phyloP scores from a whole-genome alignment of 1,140 invertebrate genomes.

The Bombus waltoni region DNA sequence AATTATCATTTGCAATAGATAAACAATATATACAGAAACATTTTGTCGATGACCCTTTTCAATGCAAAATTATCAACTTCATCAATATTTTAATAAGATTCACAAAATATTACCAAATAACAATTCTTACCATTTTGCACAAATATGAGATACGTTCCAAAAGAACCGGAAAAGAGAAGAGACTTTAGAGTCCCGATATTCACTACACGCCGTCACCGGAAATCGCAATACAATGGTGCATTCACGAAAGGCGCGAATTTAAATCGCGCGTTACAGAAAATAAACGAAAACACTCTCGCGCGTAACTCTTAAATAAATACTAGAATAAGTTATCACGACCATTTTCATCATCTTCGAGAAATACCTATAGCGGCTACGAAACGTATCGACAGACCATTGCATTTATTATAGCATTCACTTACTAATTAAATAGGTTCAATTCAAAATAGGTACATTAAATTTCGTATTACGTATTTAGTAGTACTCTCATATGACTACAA shows the following conservation, averaged over 20 bases:
- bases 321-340: background rate
- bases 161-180: constrained; percentile 48
- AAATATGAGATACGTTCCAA: background rate
- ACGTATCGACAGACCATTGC: too few species aligned
- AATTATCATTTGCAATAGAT: background rate
- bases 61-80: background rate
- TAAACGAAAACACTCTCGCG: background rate
- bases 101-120: constrained; percentile 28
- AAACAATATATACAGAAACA: constrained; percentile 28
- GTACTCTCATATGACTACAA: too few species aligned
- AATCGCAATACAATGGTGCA: background rate
- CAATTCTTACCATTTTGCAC: constrained; percentile 58
- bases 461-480: too few species aligned
- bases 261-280: background rate
- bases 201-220: constrained; percentile 9
- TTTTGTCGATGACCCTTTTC: background rate
- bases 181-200: background rate
- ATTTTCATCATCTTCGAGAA: background rate
- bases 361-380: too few species aligned
- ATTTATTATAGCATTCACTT: too few species aligned
- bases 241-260: constrained; percentile 18
- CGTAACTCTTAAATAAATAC: background rate
- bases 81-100: constrained; percentile 47
- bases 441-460: too few species aligned
- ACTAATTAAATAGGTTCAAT: too few species aligned